A percentile compares a stretch with the other conserved stretches of the same genome.
Evolutionary conservation across 2,797 vertebrate species (phyloP).

Genomic region (Sardinella longiceps): DNA sequence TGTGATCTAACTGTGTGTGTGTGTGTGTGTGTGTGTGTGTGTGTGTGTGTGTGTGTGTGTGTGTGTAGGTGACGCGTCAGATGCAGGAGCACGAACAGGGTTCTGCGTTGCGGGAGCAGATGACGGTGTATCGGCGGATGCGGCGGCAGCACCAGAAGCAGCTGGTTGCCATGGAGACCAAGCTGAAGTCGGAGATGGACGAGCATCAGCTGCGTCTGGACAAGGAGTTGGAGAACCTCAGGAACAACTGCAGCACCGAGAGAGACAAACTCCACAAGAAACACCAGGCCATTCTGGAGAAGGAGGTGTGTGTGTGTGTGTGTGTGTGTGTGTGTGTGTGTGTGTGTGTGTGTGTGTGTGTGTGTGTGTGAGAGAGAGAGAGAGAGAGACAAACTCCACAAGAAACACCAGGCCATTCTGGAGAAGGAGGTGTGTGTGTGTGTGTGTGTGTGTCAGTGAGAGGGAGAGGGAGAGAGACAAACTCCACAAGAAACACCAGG

Average conservation of each 20-base stretch:
- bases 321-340: neutral
- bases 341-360: constrained; percentile 28
- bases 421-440: too few relatives aligned
- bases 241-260: constrained; percentile 86
- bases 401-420: too few relatives aligned
- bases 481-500: too few relatives aligned
- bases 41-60: neutral
- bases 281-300: constrained; percentile 86
- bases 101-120: constrained; percentile 88
- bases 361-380: too few relatives aligned
- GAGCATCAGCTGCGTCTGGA: constrained; percentile 90
- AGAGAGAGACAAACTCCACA: too few relatives aligned
- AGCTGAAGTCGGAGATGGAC: constrained; percentile 87
- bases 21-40: neutral
- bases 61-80: constrained; percentile 82
- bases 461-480: too few relatives aligned
- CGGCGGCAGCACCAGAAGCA: constrained; percentile 93
- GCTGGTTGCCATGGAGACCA: constrained; percentile 89
- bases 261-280: constrained; percentile 87
- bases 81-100: constrained; percentile 95
- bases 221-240: constrained; percentile 90
- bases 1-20: neutral
- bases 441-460: too few relatives aligned
- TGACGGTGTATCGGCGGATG: constrained; percentile 93
- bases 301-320: constrained; percentile 75